Percentiles rank a stretch among this genome's conserved stretches.
Evolutionary conservation across 1,140 invertebrate genomes (phyloP).

Genomic region (Cotesia chilonis): DNA sequence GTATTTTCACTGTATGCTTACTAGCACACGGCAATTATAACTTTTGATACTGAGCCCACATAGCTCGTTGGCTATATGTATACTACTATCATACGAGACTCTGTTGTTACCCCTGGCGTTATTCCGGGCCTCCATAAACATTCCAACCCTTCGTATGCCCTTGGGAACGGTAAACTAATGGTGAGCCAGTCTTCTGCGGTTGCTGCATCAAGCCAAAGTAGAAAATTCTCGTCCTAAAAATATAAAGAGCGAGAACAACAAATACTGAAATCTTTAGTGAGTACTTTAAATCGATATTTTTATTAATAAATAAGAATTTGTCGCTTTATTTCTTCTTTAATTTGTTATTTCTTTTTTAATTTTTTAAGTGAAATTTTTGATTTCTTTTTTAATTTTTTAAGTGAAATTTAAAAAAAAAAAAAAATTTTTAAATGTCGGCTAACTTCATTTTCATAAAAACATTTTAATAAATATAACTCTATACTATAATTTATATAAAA

Average conservation of each 20-base stretch:
- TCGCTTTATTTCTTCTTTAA: neutral
- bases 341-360: no score
- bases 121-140: slow-evolving; percentile 47
- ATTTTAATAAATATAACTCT: no score
- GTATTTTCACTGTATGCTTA: slow-evolving; percentile 21
- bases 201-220: slow-evolving; percentile 3
- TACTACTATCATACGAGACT: slow-evolving; percentile 31
- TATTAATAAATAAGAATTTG: neutral
- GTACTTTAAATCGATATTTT: neutral
- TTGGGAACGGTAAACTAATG: slow-evolving; percentile 61
- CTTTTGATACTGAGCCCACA: slow-evolving; percentile 46
- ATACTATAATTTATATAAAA: no score
- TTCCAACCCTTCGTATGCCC: slow-evolving; percentile 50
- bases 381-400: no score
- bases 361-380: no score
- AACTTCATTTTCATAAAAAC: no score
- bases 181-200: slow-evolving; percentile 45
- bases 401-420: no score
- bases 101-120: slow-evolving; percentile 35
- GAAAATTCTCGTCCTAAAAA: neutral
- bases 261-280: neutral
- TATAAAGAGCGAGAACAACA: no score
- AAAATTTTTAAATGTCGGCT: no score
- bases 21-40: slow-evolving; percentile 62
- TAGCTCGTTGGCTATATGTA: slow-evolving; percentile 34